Base-by-base conservation (phyloP, 1,140 invertebrate species). In the Maconellicoccus hirsutus region DNA sequence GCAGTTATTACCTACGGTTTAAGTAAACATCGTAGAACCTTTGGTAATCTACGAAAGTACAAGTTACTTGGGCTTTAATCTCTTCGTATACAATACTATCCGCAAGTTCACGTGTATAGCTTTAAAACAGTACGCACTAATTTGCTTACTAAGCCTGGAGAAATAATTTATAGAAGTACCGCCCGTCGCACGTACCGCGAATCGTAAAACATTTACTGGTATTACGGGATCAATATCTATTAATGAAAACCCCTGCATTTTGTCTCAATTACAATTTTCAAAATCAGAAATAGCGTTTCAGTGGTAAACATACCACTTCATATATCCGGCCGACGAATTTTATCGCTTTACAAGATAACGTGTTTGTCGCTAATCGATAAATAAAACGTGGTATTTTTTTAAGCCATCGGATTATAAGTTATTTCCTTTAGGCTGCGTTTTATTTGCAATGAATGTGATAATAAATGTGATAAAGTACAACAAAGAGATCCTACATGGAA, bases 251-350 rank as follows among this genome's bases (percentile, higher is more conserved):
- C 42, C 42, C 6, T 16, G n/a, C 42, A 52, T 52, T 52, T 52
- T 52, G n/a, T 52, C 42, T 52, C 42, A 52, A 52, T 52, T 52
- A 52, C 42, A 52, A 52, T 52, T 52, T 52, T 14, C 42, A 52
- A 52, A 52, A 52, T 52, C 42, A 19, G 12, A 52, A 52, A 52
- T 52, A 52, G 42, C 4, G 42, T 33, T 33, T 6, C 29, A 33
- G 12, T 12, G 29, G 29, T 12, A 33, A 52, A 52, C 42, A 6
- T 52, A 6, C 12, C 42, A 19, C n/a, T 52, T 52, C n/a, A 52
- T 52, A 16, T 6, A 8, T 19, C n/a, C n/a, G n/a, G 42, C 6
- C 42, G 42, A 52, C 42, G 16, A 52, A 52, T 52, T 52, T 52
- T 52, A 52, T 52, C 42, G 42, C n/a, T 52, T 19, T 14, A 19